Base-by-base conservation (phyloP, 2,888 invertebrate genomes). In the Leistus spinibarbis region DNA sequence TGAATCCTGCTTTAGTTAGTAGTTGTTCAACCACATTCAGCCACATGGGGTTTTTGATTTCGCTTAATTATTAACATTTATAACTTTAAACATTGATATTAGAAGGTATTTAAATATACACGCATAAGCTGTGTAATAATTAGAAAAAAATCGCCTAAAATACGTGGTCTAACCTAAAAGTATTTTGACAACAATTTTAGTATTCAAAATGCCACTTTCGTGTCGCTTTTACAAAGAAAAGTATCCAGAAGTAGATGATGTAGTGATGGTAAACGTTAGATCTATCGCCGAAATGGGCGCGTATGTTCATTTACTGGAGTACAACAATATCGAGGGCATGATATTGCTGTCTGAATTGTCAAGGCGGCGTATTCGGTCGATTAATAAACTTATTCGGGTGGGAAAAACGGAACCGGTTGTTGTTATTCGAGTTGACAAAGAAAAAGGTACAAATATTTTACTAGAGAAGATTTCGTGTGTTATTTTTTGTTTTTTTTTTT, bases 221-320 rank as follows among this genome's bases (percentile, higher is more conserved):
- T 98, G 98, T 91, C 91, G 99, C 84, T 99, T 96, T 90, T 99
- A 99, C 85, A 93, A 95, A 84, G 95, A 98, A 86, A 96, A 94
- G 83, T 99, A 97, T 87, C 99, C 99, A 0, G 99, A 99, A 85
- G 92, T 98, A 76, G 99, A 99, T 82, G 99, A 99, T 91, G 98
- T 99, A 66, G 99, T 99, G 64, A 98, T 99, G 98, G 99, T 98
- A 23, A 99, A 98, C 84, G 99, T 99, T 2, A 90, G 97, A 62
- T 94, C 97, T 78, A 99, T 99, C 82, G 99, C 98, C 17, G 99
- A 99, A 89, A 99, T 99, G 99, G 99, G 99, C 76, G 99, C 99
- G 1, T 99, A 99, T 86, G 99, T 99, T 16, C 96, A 97, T 85
- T 88, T 99, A 77, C 88, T 99, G 78, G 99, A 99, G 87, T 99